phyloP scores from a whole-genome alignment of 2,113 vertebrate species.

The Xyrauchen texanus region DNA sequence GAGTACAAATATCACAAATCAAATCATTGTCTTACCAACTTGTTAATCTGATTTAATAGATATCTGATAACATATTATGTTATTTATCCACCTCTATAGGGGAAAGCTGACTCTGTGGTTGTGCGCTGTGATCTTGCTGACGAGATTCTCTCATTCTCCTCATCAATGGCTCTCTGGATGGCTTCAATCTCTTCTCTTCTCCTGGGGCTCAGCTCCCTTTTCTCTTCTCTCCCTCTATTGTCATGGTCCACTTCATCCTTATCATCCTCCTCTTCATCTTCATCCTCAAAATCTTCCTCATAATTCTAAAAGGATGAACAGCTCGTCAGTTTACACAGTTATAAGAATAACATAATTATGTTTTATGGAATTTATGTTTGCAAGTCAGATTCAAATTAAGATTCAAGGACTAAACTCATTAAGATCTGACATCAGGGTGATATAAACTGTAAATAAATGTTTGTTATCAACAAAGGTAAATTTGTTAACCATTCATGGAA shows the following conservation, averaged over 20 bases:
- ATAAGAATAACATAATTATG: not conserved
- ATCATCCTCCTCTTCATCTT: conserved; percentile 65
- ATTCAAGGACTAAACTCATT: too few relatives aligned
- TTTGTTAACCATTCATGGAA: not conserved
- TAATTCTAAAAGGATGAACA: conserved; percentile 79
- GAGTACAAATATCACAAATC: not conserved
- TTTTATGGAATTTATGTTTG: too few relatives aligned
- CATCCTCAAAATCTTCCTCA: conserved; percentile 91
- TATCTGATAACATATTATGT: not conserved
- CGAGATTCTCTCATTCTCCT: conserved; percentile 84
- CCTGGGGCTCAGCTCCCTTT: conserved; percentile 57
- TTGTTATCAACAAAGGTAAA: not conserved
- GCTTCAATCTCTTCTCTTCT: conserved; percentile 82
- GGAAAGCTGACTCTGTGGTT: conserved; percentile 25
- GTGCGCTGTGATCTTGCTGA: conserved; percentile 58
- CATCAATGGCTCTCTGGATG: conserved; percentile 86
- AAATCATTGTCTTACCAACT: not conserved
- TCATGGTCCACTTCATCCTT: conserved; percentile 37
- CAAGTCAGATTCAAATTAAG: too few relatives aligned
- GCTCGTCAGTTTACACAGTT: not conserved
- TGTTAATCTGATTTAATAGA: not conserved
- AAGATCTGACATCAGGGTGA: too few relatives aligned
- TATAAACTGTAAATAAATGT: not conserved
- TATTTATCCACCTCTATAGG: conserved; percentile 60
- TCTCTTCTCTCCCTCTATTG: not conserved